Conservation (phyloP, 2,797 vertebrate species). For the Lacerta viridis region DNA sequence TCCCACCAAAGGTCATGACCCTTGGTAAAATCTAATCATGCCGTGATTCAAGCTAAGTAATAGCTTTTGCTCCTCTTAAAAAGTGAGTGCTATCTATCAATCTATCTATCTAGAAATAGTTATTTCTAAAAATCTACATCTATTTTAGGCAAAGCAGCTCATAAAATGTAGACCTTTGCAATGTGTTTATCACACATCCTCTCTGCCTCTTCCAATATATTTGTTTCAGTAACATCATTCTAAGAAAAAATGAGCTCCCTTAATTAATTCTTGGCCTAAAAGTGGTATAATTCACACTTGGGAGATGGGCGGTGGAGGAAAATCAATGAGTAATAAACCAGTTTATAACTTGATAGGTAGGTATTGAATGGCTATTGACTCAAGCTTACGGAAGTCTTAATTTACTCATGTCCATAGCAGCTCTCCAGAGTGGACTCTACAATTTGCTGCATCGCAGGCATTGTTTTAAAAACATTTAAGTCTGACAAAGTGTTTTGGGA, state of each 20-base stretch:
- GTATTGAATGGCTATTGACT: constrained; percentile 33
- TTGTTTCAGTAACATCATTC: background rate
- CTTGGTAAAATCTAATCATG: background rate
- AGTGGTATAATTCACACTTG: background rate
- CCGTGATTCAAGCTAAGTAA: background rate
- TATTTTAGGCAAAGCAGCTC: background rate
- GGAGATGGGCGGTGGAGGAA: background rate
- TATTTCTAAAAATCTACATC: background rate
- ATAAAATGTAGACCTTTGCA: background rate
- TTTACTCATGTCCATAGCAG: background rate
- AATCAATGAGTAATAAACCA: constrained; percentile 25
- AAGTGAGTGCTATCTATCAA: background rate
- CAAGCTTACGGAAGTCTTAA: background rate
- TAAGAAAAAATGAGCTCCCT: background rate
- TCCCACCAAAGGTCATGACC: background rate
- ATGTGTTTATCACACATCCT: background rate
- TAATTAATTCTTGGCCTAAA: constrained; percentile 23
- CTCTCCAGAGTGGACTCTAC: background rate
- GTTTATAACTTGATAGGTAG: constrained; percentile 15
- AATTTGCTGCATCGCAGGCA: background rate
- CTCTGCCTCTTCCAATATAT: background rate
- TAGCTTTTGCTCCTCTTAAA: background rate
- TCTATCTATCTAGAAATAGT: background rate
- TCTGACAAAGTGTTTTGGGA: background rate
- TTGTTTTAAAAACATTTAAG: background rate